Percentiles rank a stretch among this genome's conserved stretches.
Conservation (phyloP, 1,140 invertebrate genomes). For the Alviniconcha marisindica region DNA sequence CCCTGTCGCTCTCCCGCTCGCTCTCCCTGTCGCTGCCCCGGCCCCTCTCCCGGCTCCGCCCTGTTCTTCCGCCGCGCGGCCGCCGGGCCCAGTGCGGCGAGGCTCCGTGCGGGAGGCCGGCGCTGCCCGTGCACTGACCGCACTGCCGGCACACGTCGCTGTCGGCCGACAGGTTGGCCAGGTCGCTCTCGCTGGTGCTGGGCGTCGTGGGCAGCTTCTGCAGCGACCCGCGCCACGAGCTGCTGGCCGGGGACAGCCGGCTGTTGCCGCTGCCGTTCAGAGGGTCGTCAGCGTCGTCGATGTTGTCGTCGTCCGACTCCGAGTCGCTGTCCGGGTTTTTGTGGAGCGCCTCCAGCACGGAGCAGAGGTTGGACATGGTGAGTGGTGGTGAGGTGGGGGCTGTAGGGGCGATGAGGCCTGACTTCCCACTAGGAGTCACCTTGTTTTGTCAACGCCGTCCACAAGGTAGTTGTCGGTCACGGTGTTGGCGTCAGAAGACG, state of each 20-base stretch:
- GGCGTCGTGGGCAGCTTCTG: slow-evolving; percentile 10
- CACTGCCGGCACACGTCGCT: slow-evolving; percentile 7
- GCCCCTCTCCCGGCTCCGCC: background rate
- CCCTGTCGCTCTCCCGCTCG: slow-evolving; percentile 22
- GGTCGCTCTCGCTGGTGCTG: slow-evolving; percentile 30
- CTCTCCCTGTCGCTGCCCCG: slow-evolving; percentile 29
- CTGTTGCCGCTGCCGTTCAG: background rate
- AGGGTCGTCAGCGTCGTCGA: background rate
- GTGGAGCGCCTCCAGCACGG: slow-evolving; percentile 24
- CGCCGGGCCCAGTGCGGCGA: too few species aligned
- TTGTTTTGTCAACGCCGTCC: too few species aligned
- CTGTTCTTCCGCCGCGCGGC: background rate
- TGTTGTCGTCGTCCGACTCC: background rate
- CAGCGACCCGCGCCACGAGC: background rate
- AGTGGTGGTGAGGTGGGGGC: too few species aligned
- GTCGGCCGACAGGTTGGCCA: slow-evolving; percentile 18
- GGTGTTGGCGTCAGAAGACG: too few species aligned
- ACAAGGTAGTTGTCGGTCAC: too few species aligned
- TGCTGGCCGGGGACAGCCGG: background rate
- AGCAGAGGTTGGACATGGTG: slow-evolving; percentile 22
- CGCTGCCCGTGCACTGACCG: background rate
- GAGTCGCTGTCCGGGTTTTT: slow-evolving; percentile 20
- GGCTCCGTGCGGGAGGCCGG: too few species aligned
- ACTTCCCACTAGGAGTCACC: too few species aligned
- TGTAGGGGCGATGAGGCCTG: too few species aligned